Evolutionary conservation across 2,888 invertebrate species (phyloP), one percentile per base, ranked within the genome.

Genomic region (Pristionchus japonicus): DNA sequence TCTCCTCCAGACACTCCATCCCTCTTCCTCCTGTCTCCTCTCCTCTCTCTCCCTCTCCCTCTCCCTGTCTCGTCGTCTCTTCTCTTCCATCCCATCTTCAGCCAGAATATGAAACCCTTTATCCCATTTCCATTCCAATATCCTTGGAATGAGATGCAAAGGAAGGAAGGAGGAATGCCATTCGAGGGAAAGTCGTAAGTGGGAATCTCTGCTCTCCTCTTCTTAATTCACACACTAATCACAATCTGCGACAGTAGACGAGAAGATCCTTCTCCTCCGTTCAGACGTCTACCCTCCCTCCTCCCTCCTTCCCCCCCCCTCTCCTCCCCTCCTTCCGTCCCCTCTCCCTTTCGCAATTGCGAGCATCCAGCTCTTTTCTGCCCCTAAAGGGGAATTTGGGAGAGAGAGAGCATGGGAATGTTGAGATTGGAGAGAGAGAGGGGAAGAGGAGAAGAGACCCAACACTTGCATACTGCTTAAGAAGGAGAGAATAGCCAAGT

Each of bases 401-500:
- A 23, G 85, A 61, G 85, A 52, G n/a, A n/a, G n/a, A n/a, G n/a
- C n/a, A n/a, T n/a, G n/a, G n/a, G n/a, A n/a, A n/a, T n/a, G n/a
- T n/a, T n/a, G n/a, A n/a, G n/a, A n/a, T n/a, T n/a, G n/a, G n/a
- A n/a, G n/a, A n/a, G 82, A 82, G 43, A 31, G 84, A 31, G 61
- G 37, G 85, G 61, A 43, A n/a, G 27, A 27, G 17, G 40, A 13
- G 43, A n/a, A 52, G 31, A 49, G 31, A 61, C 27, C n/a, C 43
- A 61, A 49, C 52, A 82, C 49, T 82, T 85, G 47, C 40, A 85
- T n/a, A 85, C 57, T n/a, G 47, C 47, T 17, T 61, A 61, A 85
- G 85, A 61, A 57, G 27, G 64, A 85, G 34, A 61, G 64, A 57
- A 49, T 83, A 57, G n/a, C 49, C 52, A 52, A 83, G 57, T 52